Conservation (phyloP, 37 sponge, comb jelly and placozoan genomes). For the Corticium candelabrum region DNA sequence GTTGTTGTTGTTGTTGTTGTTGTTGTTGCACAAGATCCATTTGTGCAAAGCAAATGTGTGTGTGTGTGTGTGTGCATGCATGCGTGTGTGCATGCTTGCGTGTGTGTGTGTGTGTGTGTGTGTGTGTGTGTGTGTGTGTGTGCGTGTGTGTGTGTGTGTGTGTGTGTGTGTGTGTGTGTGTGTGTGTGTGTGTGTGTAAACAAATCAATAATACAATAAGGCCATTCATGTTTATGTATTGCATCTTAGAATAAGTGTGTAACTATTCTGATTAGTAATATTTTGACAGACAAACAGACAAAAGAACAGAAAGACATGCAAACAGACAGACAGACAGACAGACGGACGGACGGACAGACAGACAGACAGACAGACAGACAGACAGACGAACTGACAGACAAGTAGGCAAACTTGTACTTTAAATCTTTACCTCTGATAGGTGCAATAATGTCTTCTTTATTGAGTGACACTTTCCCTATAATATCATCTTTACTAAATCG, state of each 20-base stretch:
- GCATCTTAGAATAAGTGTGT: background rate
- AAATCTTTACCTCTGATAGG: constrained; percentile 50
- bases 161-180: constrained; percentile 16
- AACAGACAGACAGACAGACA: too few species aligned
- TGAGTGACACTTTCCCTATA: constrained; percentile 59
- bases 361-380: too few species aligned
- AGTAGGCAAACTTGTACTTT: too few species aligned
- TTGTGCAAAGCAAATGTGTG: background rate
- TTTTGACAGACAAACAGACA: too few species aligned
- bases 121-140: constrained; percentile 8
- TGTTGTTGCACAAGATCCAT: too few species aligned
- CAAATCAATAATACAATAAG: too few species aligned
- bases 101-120: constrained; percentile 17
- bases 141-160: constrained; percentile 15
- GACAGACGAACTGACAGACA: too few species aligned
- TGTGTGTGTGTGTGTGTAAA: constrained; percentile 13
- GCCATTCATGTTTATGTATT: background rate
- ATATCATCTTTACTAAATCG: constrained; percentile 13
- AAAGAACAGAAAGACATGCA: too few species aligned
- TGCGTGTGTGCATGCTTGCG: too few species aligned
- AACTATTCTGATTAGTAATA: background rate
- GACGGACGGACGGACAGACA: too few species aligned
- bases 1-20: constrained; percentile 9
- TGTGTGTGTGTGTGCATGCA: constrained; percentile 12
- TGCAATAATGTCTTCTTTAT: constrained; percentile 23